phyloP scores from a whole-genome alignment of 2,797 vertebrate species.

The Hirundo rustica region DNA sequence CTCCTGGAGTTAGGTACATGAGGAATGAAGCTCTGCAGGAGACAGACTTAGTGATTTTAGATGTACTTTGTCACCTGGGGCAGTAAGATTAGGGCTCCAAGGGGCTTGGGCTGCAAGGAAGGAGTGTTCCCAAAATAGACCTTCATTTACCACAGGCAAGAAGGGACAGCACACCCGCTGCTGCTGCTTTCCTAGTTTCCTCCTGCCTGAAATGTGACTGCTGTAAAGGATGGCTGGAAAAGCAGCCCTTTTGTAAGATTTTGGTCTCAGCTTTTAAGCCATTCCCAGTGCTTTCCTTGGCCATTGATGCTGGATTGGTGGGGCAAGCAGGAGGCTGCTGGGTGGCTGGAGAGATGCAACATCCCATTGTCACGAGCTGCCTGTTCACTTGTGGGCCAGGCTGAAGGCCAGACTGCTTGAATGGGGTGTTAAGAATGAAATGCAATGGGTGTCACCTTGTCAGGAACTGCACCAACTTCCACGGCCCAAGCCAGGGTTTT shows the following conservation, averaged over 20 bases:
- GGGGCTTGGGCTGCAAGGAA: neutral
- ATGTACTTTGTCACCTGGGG: neutral
- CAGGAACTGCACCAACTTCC: neutral
- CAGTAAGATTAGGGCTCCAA: neutral
- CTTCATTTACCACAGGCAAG: neutral
- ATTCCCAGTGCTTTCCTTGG: neutral
- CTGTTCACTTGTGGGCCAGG: neutral
- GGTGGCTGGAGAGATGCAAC: neutral
- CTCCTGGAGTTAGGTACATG: neutral
- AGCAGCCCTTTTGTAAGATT: neutral
- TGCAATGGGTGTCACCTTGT: neutral
- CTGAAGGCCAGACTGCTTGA: neutral
- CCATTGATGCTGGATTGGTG: neutral
- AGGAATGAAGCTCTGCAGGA: neutral
- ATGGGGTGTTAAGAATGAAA: neutral
- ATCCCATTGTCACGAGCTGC: rapidly evolving
- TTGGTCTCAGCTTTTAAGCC: neutral
- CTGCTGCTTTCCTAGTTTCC: neutral
- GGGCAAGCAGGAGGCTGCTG: neutral
- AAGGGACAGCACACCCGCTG: neutral
- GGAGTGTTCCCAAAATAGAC: neutral
- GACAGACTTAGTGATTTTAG: neutral
- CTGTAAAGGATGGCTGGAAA: neutral
- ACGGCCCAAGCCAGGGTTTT: neutral
- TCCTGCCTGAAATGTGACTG: neutral